These are phyloP conservation scores for Myotis myotis DNA, from an alignment of 2,797 vertebrate genomes.

Conservation along the genomic window DNA sequence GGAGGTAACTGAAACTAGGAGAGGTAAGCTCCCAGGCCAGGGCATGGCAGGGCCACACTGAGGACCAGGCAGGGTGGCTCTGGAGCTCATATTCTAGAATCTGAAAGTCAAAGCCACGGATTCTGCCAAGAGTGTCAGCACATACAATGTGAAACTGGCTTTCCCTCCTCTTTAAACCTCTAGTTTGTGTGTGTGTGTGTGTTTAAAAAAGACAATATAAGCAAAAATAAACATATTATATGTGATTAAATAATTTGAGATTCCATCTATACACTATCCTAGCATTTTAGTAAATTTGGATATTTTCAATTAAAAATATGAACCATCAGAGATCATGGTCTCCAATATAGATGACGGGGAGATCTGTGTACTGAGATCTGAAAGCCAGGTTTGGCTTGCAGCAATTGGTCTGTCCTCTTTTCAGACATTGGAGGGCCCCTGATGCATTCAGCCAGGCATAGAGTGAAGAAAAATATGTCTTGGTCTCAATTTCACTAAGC, in stretches of 20 bases:
- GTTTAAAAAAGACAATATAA: neutral
- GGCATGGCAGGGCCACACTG: rapidly evolving
- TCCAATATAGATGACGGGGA: neutral
- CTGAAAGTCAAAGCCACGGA: neutral
- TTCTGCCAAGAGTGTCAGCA: neutral
- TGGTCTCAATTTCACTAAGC: neutral
- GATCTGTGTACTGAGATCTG: neutral
- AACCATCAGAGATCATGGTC: neutral
- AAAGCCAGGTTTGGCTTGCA: neutral
- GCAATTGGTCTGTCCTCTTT: neutral
- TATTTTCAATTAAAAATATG: neutral
- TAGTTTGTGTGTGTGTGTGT: neutral
- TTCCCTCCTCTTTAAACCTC: neutral
- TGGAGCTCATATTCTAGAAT: neutral
- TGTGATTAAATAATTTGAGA: neutral
- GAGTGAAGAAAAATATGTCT: neutral
- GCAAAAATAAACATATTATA: neutral
- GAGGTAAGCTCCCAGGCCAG: neutral
- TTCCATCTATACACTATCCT: neutral
- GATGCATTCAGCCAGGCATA: neutral
- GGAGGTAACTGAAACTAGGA: neutral
- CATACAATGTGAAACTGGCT: neutral
- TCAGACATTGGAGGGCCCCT: neutral
- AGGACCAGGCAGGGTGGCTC: neutral
- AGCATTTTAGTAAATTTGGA: neutral